Percentiles rank a stretch among this genome's conserved stretches.
Conservation (phyloP, 1,140 invertebrate genomes). For the Pissodes strobi region DNA sequence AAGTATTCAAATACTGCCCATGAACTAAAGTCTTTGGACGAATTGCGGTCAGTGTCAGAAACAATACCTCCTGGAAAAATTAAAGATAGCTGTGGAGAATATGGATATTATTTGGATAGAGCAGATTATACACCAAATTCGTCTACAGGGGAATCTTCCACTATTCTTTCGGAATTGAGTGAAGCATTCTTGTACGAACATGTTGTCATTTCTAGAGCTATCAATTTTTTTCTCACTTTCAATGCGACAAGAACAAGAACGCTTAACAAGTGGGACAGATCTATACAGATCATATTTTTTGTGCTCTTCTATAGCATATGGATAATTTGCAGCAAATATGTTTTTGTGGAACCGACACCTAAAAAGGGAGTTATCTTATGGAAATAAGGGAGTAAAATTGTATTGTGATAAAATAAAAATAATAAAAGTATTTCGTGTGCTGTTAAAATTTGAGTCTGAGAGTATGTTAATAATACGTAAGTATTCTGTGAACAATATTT, state of each 20-base stretch:
- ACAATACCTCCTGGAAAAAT: not conserved
- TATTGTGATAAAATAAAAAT: no score
- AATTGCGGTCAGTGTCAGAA: not conserved
- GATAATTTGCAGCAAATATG: not conserved
- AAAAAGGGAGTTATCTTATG: no score
- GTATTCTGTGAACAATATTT: no score
- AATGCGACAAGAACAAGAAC: conserved; percentile 4
- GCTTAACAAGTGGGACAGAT: not conserved
- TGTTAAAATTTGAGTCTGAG: no score
- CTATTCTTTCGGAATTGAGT: not conserved
- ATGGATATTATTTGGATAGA: not conserved
- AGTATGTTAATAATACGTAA: no score
- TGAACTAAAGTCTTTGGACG: not conserved
- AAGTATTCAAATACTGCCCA: not conserved
- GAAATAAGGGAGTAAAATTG: no score
- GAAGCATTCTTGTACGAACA: conserved; percentile 18
- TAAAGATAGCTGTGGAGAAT: not conserved
- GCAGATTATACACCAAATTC: not conserved
- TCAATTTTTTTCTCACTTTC: conserved; percentile 10
- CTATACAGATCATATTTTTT: conserved; percentile 4
- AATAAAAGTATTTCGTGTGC: no score
- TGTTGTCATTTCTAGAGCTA: conserved; percentile 10
- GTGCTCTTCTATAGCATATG: not conserved
- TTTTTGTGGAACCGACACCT: not conserved
- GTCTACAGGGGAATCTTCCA: not conserved